These are phyloP conservation scores for Takifugu flavidus DNA, from an alignment of 2,113 vertebrate genomes.

Conservation along the genomic window DNA sequence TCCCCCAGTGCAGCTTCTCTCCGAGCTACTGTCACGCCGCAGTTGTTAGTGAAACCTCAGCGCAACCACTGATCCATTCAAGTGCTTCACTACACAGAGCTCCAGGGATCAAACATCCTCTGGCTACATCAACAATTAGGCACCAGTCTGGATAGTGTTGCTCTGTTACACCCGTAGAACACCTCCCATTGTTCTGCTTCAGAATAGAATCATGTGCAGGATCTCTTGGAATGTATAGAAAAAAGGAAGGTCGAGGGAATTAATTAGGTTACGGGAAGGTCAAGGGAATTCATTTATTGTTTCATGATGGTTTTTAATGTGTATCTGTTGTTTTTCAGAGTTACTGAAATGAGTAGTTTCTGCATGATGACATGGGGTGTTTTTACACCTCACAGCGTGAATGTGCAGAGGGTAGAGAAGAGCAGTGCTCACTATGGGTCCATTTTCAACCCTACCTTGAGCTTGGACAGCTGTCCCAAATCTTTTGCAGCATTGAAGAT, in stretches of 20 bases:
- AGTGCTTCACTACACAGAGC: constrained; percentile 22
- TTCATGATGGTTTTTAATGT: too few species aligned
- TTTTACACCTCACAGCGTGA: background rate
- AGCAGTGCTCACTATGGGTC: background rate
- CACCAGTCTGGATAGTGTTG: constrained; percentile 20
- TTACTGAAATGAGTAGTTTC: too few species aligned
- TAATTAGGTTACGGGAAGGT: background rate
- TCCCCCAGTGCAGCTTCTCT: constrained; percentile 5
- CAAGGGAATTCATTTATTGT: too few species aligned
- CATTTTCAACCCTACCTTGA: constrained; percentile 83
- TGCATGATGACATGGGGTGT: background rate
- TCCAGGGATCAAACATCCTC: constrained; percentile 35
- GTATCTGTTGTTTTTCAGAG: too few species aligned
- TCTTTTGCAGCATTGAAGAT: constrained; percentile 98
- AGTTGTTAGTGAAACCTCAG: constrained; percentile 36
- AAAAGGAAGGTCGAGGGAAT: background rate
- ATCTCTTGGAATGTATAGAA: background rate
- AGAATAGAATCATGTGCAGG: background rate
- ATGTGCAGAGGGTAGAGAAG: background rate
- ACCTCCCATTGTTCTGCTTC: background rate
- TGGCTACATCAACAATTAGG: constrained; percentile 42
- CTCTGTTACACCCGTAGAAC: constrained; percentile 9
- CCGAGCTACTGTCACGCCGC: constrained; percentile 21
- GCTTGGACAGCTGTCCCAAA: constrained; percentile 93
- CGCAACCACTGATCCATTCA: constrained; percentile 41